Percentiles rank a stretch among this genome's conserved stretches.
phyloP scores from a whole-genome alignment of 2,113 vertebrate species.

The Oncorhynchus keta region DNA sequence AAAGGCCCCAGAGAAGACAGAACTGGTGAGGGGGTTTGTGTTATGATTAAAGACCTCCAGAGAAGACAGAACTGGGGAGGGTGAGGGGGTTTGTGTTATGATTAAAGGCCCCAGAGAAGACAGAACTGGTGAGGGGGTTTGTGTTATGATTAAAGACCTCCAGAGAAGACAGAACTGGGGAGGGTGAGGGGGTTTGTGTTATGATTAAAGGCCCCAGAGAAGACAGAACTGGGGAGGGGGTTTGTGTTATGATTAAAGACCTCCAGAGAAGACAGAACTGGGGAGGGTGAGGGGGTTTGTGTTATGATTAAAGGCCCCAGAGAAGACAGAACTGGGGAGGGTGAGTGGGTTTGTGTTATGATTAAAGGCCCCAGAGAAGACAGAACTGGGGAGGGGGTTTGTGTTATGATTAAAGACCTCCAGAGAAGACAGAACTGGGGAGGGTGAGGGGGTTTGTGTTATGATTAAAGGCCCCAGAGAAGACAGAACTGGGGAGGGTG shows the following conservation, averaged over 20 bases:
- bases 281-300: background rate
- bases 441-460: too few species aligned
- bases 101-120: background rate
- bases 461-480: background rate
- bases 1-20: background rate
- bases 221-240: background rate
- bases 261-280: background rate
- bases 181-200: background rate
- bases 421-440: too few species aligned
- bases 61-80: background rate
- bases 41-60: constrained; percentile 37
- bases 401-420: constrained; percentile 37
- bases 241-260: background rate
- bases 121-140: background rate
- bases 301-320: background rate
- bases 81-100: background rate
- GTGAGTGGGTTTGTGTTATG: background rate
- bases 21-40: background rate
- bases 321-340: background rate
- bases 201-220: constrained; percentile 35
- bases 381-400: background rate
- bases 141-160: background rate
- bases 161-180: too few species aligned
- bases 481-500: background rate
- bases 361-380: background rate